Percentiles rank a stretch among this genome's conserved stretches.
These are phyloP conservation scores for Odontamblyopus lacepedii DNA, from an alignment of 2,797 vertebrate genomes.

Conservation along the genomic window DNA sequence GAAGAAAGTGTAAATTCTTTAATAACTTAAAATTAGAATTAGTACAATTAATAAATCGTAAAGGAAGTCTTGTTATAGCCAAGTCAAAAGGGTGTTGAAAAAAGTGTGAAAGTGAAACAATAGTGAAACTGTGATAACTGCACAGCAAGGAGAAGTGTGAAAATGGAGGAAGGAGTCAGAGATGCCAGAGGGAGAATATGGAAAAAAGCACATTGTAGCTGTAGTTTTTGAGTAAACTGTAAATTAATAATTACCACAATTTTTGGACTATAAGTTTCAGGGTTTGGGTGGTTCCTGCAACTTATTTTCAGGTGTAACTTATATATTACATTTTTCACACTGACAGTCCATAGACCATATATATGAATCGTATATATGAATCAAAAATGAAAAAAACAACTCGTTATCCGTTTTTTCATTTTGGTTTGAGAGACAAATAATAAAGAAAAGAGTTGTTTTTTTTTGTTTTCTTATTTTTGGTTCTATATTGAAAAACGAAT, in stretches of 20 bases:
- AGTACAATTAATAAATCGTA: constrained; percentile 34
- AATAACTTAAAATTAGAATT: constrained; percentile 1
- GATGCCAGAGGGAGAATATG: not conserved
- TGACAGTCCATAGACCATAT: too few relatives aligned
- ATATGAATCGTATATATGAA: too few relatives aligned
- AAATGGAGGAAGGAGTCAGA: constrained; percentile 43
- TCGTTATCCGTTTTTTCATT: too few relatives aligned
- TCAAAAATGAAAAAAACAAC: too few relatives aligned
- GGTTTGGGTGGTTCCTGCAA: too few relatives aligned
- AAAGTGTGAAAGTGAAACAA: constrained; percentile 26
- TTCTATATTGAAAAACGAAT: too few relatives aligned
- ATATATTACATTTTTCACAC: too few relatives aligned
- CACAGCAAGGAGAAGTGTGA: constrained; percentile 22
- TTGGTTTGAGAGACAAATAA: too few relatives aligned
- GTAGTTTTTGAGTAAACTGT: constrained; percentile 25
- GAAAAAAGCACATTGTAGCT: constrained; percentile 9
- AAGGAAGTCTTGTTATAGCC: constrained; percentile 35
- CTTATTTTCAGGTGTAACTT: too few relatives aligned
- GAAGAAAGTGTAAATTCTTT: not conserved
- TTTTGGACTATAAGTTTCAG: too few relatives aligned
- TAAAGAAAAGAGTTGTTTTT: too few relatives aligned
- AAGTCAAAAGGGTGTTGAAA: constrained; percentile 28
- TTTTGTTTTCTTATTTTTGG: too few relatives aligned
- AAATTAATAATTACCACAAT: constrained; percentile 52
- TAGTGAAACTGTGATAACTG: constrained; percentile 27